Evolutionary conservation across 2,113 vertebrate genomes (phyloP).

Genomic region (Rissa tridactyla): DNA sequence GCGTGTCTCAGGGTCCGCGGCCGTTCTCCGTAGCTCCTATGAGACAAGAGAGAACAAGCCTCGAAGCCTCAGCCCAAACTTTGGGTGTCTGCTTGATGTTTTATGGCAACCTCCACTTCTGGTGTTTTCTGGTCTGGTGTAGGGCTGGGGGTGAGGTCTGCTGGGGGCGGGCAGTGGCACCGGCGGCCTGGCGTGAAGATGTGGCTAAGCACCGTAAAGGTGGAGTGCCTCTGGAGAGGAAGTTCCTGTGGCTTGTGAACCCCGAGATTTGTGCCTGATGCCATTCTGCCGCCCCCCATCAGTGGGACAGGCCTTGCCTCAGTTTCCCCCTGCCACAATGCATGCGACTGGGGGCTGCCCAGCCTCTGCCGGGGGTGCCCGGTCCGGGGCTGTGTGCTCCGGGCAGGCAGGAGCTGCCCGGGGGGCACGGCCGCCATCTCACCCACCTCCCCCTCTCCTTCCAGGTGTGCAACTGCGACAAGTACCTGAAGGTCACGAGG

Average conservation of each 20-base stretch:
- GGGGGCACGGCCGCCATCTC: fast-evolving
- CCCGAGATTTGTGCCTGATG: neutral
- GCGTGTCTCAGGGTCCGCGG: fast-evolving
- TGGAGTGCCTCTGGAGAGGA: neutral
- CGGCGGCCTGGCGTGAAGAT: neutral
- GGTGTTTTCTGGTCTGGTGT: neutral
- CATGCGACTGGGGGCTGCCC: neutral
- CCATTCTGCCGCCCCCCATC: neutral
- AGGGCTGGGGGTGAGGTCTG: neutral
- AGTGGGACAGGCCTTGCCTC: neutral
- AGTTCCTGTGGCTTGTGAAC: neutral
- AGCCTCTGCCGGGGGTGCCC: neutral
- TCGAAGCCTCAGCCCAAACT: neutral
- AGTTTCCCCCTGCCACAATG: neutral
- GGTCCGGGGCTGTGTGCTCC: neutral
- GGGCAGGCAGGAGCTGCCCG: fast-evolving
- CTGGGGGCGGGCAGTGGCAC: neutral
- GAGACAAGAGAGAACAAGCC: neutral
- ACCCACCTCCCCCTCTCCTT: neutral
- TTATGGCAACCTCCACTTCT: neutral
- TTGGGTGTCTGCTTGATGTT: neutral
- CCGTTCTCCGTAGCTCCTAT: neutral
- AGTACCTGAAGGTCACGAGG: slow-evolving; percentile 79
- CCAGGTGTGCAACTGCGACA: slow-evolving; percentile 83
- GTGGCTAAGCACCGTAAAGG: neutral